Evolutionary conservation across 2,888 invertebrate genomes (phyloP).

Genomic region (Xylota segnis): DNA sequence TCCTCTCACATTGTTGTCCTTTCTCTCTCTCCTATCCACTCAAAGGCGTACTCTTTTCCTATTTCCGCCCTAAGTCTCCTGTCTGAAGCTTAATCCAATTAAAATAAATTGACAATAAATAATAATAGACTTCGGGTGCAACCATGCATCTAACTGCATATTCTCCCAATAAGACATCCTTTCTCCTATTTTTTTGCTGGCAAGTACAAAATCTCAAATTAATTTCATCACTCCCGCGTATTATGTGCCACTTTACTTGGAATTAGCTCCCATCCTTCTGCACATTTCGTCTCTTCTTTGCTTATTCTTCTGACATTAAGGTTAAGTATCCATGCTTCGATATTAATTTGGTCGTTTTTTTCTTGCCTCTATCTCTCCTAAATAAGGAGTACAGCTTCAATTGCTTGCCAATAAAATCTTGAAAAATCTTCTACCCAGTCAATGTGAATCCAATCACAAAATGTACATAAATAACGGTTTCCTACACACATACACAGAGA

Average conservation of each 20-base stretch:
- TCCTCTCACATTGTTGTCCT: neutral
- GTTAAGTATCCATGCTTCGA: constrained; percentile 47
- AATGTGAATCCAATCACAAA: constrained; percentile 63
- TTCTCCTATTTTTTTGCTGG: neutral
- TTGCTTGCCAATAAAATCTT: constrained; percentile 37
- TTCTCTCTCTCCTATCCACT: neutral
- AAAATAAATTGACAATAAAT: constrained; percentile 21
- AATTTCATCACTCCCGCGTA: constrained; percentile 23
- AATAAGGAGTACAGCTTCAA: neutral
- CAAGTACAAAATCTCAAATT: constrained; percentile 8
- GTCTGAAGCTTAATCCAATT: neutral
- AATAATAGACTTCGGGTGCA: constrained; percentile 9
- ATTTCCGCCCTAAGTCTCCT: neutral
- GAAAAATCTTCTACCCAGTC: constrained; percentile 42
- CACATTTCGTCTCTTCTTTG: neutral
- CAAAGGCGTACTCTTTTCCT: neutral
- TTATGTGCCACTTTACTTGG: constrained; percentile 19
- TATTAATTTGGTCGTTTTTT: constrained; percentile 52
- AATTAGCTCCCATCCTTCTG: constrained; percentile 17
- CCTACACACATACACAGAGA: neutral
- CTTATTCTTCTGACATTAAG: constrained; percentile 31
- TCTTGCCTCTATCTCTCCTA: neutral
- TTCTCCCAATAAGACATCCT: neutral
- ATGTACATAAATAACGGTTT: constrained; percentile 30
- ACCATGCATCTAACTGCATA: neutral